Evolutionary conservation across 2,797 vertebrate genomes (phyloP), one percentile per base, ranked within the genome.

Genomic region (Austrolebias charrua): DNA sequence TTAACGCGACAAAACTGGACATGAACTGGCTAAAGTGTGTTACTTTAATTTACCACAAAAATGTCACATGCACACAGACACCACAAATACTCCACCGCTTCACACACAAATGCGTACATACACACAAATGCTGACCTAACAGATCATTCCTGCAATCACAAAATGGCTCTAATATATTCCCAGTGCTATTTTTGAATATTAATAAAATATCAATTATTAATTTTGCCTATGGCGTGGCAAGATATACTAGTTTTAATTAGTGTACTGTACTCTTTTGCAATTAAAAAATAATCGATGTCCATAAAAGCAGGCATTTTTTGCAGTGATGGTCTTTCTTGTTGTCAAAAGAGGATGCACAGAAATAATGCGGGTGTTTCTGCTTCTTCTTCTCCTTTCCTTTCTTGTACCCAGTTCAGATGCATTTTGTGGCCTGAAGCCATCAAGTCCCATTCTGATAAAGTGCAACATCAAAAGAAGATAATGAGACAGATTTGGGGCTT

Each of bases 171-270:
- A 98, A 99, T 98, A 96, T 94, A 98, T 98, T 98, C 96, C 95
- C 96, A 94, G 94, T 91, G 94, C 95, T 96, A 96, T 95, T 96
- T 96, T 93, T 98, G 95, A 98, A 99, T 99, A 97, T 98, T 98
- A 98, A 98, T 98, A 97, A 96, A 96, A 96, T 87, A 96, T 98
- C 94, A 98, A 98, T 98, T 95, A 98, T 98, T 99, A 96, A 98
- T 98, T 95, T 99, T 95, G 96, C 96, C 96, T 94, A 95, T 95
- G 96, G 97, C 96, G 91, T 94, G 94, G 95, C 94, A 96, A 97
- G 95, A 97, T 96, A 97, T 98, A 97, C 96, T 97, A 95, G 94
- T 96, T 98, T 98, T 98, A 98, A 99, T 99, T 98, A 99, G 96
- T 96, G 95, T 97, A 96, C 93, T 96, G 94, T 97, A 97, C 95